Base-by-base conservation (phyloP, 2,888 invertebrate genomes). In the Smittia aterrima region DNA sequence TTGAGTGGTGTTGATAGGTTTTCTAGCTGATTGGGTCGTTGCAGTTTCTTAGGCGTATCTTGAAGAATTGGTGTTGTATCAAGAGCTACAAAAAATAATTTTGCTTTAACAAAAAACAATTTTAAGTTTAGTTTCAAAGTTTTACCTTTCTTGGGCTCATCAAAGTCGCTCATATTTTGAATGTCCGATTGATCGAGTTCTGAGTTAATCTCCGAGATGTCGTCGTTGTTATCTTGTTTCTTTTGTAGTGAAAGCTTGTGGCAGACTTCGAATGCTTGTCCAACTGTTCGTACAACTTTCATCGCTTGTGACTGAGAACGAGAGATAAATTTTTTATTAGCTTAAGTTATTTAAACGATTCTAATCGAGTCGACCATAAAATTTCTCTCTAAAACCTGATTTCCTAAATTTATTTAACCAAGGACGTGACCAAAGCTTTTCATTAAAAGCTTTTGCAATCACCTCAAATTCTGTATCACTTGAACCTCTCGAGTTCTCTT, bases 211-310 rank as follows among this genome's bases (percentile, higher is more conserved):
- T 83, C 82, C 74, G 83, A 82, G 76, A 82, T 79, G 78, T 83
- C 83, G 76, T 82, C 83, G 38, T 74, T 66, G 78, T 82, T 82
- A 78, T 82, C 81, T 78, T 82, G 82, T 82, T 83, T 82, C 80
- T 83, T 83, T 79, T 88, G 89, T 79, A 88, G 86, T 80, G 92
- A 91, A 84, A 94, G 87, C 85, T 97, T 96, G 88, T 98, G 98
- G 87, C 98, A 98, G 82, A 98, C 98, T 85, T 99, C 98, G 85
- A 99, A 99, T 41, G 98, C 98, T 85, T 99, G 98, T 66, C 98
- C 98, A 78, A 99, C 95, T 6, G 98, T 98, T 79, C 98, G 90
- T 76, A 99, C 99, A 78, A 99, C 95, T 78, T 94, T 89, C 96
- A 98, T 97, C 38, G 98, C 98, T 87, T 98, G 97, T 84, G 92